Base-by-base conservation (phyloP, 2,888 invertebrate species). In the Lepidonotus clava region DNA sequence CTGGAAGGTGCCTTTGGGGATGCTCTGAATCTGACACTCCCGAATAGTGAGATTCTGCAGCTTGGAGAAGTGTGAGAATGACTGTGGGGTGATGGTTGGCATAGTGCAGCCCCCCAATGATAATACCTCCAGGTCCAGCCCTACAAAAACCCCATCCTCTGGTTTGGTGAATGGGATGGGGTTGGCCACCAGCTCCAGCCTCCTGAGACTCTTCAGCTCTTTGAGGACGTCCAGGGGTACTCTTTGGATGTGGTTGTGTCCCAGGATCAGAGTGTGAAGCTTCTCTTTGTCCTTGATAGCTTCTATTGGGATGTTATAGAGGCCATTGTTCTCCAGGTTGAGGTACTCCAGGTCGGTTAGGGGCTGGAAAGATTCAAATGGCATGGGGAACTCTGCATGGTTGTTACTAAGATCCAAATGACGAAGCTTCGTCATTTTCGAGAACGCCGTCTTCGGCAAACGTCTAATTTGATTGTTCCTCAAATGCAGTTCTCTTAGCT, bases 1-100 rank as follows among this genome's bases (percentile, higher is more conserved):
- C 80, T 41, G n/a, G 80, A 80, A 80, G 18, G 80, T 80, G 11
- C 80, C 80, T 18, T 80, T 80, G 1, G 80, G 80, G 6, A 80
- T 80, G 24, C 46, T n/a, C 18, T 28, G 21, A 28, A 80, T 51
- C 18, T 80, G 41, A 80, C 80, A 80, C 18, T 46, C 80, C 2
- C 46, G 80, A 18, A 80, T 14, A 18, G 80, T 80, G 4, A 80
- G 80, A 28, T 46, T 80, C 46, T 6, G 24, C 28, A 80, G 46
- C 8, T 24, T 14, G 0, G 46, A 28, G 24, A 80, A 46, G 11
- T 14, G 18, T 8, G n/a, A 28, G 2, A 80, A n/a, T 28, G 34
- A 8, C 24, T 80, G 41, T 8, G 80, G 80, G 21, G 80, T 80
- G 36, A 76, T 34, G n/a, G 38, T 38, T 38, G 21, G 36, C 46